Base-by-base conservation (phyloP, 2,113 vertebrate genomes). In the Struthidea cinerea region DNA sequence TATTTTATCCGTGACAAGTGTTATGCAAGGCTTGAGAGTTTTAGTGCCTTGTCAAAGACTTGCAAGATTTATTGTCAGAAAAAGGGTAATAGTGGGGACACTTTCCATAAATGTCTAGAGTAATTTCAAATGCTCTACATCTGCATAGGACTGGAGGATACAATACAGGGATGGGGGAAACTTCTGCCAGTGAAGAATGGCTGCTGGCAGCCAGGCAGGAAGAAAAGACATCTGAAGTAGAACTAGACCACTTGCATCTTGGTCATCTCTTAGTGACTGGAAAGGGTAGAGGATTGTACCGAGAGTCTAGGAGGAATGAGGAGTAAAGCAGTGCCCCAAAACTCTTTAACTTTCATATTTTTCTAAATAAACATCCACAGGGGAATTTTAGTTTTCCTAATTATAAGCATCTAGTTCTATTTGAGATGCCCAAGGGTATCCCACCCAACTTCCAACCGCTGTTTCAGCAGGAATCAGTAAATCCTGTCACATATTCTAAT, bases 291-390 rank as follows among this genome's bases (percentile, higher is more conserved):
- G 13, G 6, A 6, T 88, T 32, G 30, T 52, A 41, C 6, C 0
- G 0, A 46, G 4, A 55, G 6, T 37, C 22, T 28, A 57, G 21
- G 27, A 87, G 1, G 2, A 10, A 44, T 26, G n/a, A 77, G 10
- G 3, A 74, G 16, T 69, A 91, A 83, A 87, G 20, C 6, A 70
- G 35, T 20, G 15, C 10, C 41, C 10, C 0, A 1, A 89, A 90
- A 65, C 5, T 32, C 52, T 60, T 59, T 18, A 69, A 6, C 1
- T 71, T 81, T 52, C 13, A 9, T 44, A 37, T 71, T 91, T 84
- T 89, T 64, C 27, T 52, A 65, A 82, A 70, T 24, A 81, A 39
- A 42, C 10, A 59, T 46, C 28, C 39, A 37, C 24, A 63, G 21
- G 18, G 11, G 7, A 93, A 24, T 10, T 70, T 55, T 91, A 3